These are phyloP conservation scores for Pseudochromis fuscus DNA, from an alignment of 2,797 vertebrate species.

Conservation along the genomic window DNA sequence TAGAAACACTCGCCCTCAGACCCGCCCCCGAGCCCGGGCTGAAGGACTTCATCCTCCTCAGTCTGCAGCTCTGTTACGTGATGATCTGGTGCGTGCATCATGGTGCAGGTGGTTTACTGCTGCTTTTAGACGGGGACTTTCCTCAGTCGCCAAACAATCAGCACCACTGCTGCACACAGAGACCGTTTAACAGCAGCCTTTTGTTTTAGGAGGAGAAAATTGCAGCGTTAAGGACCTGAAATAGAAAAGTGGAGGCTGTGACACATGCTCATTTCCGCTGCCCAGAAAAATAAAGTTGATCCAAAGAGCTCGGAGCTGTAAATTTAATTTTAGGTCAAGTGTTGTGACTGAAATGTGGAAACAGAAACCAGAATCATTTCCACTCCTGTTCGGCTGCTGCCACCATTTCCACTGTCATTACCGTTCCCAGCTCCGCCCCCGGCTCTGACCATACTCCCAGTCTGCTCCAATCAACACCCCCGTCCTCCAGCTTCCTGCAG, in stretches of 20 bases:
- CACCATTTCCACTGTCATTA: constrained; percentile 7
- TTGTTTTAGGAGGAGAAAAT: constrained; percentile 74
- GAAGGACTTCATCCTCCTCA: constrained; percentile 39
- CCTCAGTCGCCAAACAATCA: constrained; percentile 37
- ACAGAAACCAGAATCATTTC: constrained; percentile 22
- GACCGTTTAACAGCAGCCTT: constrained; percentile 50
- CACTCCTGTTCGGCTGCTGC: neutral
- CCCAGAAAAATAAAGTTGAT: constrained; percentile 9
- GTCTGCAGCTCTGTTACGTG: neutral
- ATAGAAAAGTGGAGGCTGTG: constrained; percentile 64
- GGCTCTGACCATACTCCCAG: constrained; percentile 25
- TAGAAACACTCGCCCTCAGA: constrained; percentile 20
- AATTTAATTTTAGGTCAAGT: constrained; percentile 25
- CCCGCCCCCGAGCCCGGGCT: constrained; percentile 25
- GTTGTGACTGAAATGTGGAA: constrained; percentile 17
- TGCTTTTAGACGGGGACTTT: constrained; percentile 40
- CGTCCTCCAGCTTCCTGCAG: constrained; percentile 61
- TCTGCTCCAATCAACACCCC: constrained; percentile 39
- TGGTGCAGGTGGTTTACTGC: constrained; percentile 62
- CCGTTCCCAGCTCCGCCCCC: constrained; percentile 20
- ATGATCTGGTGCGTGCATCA: constrained; percentile 33
- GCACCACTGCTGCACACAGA: constrained; percentile 28
- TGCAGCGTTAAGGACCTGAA: constrained; percentile 56
- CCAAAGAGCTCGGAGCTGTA: constrained; percentile 24
- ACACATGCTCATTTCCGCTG: constrained; percentile 54